These are phyloP conservation scores for Calcarius ornatus DNA, from an alignment of 2,113 vertebrate genomes.

Conservation along the genomic window DNA sequence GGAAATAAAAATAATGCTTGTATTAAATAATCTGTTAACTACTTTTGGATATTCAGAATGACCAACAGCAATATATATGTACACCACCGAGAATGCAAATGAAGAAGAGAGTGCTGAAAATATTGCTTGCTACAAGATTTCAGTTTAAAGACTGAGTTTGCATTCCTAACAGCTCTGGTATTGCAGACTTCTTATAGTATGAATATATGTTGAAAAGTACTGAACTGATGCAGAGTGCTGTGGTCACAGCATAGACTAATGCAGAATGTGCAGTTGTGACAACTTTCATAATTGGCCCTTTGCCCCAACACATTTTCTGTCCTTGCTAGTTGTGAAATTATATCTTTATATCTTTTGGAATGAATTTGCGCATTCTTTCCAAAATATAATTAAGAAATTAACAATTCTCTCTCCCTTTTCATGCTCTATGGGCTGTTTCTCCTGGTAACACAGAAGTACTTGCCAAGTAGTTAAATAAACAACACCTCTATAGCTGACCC, in stretches of 20 bases:
- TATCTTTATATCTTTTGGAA: background rate
- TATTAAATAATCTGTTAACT: background rate
- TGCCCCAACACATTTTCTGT: background rate
- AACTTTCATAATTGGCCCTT: background rate
- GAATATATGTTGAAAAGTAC: background rate
- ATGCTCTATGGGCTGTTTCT: background rate
- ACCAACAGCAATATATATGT: background rate
- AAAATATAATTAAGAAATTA: background rate
- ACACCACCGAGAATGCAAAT: background rate
- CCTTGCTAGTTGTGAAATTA: background rate
- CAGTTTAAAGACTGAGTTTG: background rate
- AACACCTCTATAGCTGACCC: background rate
- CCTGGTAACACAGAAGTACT: background rate
- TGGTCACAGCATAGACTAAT: background rate
- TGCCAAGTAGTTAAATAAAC: background rate
- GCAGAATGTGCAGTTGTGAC: background rate
- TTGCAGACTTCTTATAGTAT: background rate
- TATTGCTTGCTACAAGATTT: background rate
- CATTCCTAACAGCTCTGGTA: background rate
- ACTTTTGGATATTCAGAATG: background rate
- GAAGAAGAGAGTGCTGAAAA: background rate
- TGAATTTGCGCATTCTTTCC: background rate
- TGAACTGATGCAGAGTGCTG: background rate
- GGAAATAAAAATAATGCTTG: background rate
- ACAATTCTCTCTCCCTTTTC: background rate